Evolutionary conservation across 2,797 vertebrate species (phyloP).

Genomic region (Pitangus sulphuratus): DNA sequence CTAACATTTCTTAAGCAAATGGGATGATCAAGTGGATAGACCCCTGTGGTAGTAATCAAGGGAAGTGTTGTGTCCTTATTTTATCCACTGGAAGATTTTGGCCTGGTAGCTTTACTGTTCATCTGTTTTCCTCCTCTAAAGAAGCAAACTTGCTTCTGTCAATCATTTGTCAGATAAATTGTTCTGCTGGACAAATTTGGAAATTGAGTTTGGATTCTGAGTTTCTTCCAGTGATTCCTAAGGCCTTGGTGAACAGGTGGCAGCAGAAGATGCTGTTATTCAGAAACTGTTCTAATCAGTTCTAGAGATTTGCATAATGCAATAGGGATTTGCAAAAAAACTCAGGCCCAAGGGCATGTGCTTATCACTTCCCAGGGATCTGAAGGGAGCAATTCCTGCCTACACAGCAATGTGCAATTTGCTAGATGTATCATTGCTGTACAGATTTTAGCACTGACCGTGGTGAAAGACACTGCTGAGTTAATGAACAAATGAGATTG

Average conservation of each 20-base stretch:
- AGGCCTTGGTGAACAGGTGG: not conserved
- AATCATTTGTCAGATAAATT: not conserved
- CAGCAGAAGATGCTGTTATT: not conserved
- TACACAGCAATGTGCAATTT: not conserved
- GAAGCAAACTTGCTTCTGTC: not conserved
- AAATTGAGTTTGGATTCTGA: not conserved
- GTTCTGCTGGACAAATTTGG: not conserved
- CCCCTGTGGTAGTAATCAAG: not conserved
- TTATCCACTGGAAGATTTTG: not conserved
- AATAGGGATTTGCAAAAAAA: not conserved
- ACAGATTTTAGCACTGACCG: not conserved
- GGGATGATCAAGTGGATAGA: not conserved
- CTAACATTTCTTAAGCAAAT: not conserved
- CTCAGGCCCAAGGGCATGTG: constrained; percentile 2
- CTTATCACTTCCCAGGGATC: constrained; percentile 9
- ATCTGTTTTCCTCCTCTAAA: not conserved
- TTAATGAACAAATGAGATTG: not conserved
- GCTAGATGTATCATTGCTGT: constrained; percentile 1
- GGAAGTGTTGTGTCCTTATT: not conserved
- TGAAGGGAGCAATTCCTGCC: not conserved
- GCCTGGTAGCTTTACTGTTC: not conserved
- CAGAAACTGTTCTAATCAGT: not conserved
- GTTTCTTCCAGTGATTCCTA: not conserved
- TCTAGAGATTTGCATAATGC: constrained; percentile 9
- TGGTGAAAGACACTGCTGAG: not conserved